Evolutionary conservation across 2,113 vertebrate genomes (phyloP).

Genomic region (Arizona elegans): DNA sequence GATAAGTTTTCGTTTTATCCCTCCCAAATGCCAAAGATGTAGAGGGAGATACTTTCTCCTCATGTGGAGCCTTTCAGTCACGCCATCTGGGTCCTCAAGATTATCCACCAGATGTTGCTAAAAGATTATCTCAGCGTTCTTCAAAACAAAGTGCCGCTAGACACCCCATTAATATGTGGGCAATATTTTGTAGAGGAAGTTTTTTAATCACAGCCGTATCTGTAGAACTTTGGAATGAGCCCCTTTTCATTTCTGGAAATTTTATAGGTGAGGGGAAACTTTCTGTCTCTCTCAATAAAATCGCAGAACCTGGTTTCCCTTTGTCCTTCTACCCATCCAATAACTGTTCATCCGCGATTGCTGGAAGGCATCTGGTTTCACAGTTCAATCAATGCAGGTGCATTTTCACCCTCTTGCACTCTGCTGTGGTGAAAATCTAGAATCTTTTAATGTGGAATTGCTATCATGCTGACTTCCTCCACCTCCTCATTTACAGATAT

Average conservation of each 20-base stretch:
- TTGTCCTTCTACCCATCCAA: slow-evolving; percentile 35
- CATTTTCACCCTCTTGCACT: slow-evolving; percentile 54
- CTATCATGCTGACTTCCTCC: slow-evolving; percentile 57
- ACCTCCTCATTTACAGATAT: slow-evolving; percentile 49
- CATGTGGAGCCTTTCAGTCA: neutral
- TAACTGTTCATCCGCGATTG: slow-evolving; percentile 37
- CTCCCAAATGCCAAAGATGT: neutral
- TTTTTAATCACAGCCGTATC: slow-evolving; percentile 69
- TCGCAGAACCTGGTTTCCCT: slow-evolving; percentile 46
- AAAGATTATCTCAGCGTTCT: slow-evolving; percentile 15
- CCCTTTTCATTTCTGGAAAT: neutral
- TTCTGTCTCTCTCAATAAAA: neutral
- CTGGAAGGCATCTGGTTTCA: slow-evolving; percentile 62
- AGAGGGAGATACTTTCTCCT: neutral
- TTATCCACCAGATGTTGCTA: slow-evolving; percentile 54
- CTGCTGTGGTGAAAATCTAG: slow-evolving; percentile 57
- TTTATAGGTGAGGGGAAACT: neutral
- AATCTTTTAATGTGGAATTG: slow-evolving; percentile 69
- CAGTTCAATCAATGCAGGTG: slow-evolving; percentile 48
- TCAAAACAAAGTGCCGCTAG: slow-evolving; percentile 41
- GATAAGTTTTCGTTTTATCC: neutral
- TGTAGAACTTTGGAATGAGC: slow-evolving; percentile 30
- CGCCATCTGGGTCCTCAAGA: slow-evolving; percentile 13
- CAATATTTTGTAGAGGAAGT: slow-evolving; percentile 45
- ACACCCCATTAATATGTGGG: slow-evolving; percentile 56